Base-by-base conservation (phyloP, 2,113 vertebrate species). In the Plestiodon gilberti region DNA sequence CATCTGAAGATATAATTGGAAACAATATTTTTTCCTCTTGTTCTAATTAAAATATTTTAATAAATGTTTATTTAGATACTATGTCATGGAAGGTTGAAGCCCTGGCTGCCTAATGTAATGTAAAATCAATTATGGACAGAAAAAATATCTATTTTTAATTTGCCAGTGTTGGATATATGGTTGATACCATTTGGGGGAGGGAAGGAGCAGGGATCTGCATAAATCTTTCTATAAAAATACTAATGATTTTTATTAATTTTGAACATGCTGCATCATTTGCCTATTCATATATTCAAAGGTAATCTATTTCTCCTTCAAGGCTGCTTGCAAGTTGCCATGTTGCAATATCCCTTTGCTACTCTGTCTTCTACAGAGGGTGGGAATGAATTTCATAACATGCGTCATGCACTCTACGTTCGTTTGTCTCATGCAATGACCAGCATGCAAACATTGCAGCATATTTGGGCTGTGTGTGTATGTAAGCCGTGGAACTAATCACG, bases 1-100 rank as follows among this genome's bases (percentile, higher is more conserved):
- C 62, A 83, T 93, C 79, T 85, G 85, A 95, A 93, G 89, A 93
- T 83, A 94, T 95, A 95, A 95, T 95, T 95, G 93, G 91, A 95
- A 95, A 93, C 93, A 92, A 88, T 94, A 95, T 95, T 93, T 93
- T 75, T 94, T 77, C 82, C 64, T 92, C 91, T 95, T 93, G 87
- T 95, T 96, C 90, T 95, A 96, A 95, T 96, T 96, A 95, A 94
- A 96, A 96, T 93, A 93, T 92, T 94, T 88, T 93, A 94, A 95
- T 94, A 95, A 91, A 94, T 91, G 89, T 93, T 89, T 91, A 91
- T 95, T 95, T 91, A 89, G 90, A 93, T 93, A 85, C 93, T 94
- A 55, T 94, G 76, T 94, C 90, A 94, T 90, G 88, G 91, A 95
- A 95, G 91, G 93, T 94, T 93, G 89, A 90, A 93, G 90, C 82